Conservation (phyloP, 2,113 vertebrate genomes). For the Plectropomus leopardus region DNA sequence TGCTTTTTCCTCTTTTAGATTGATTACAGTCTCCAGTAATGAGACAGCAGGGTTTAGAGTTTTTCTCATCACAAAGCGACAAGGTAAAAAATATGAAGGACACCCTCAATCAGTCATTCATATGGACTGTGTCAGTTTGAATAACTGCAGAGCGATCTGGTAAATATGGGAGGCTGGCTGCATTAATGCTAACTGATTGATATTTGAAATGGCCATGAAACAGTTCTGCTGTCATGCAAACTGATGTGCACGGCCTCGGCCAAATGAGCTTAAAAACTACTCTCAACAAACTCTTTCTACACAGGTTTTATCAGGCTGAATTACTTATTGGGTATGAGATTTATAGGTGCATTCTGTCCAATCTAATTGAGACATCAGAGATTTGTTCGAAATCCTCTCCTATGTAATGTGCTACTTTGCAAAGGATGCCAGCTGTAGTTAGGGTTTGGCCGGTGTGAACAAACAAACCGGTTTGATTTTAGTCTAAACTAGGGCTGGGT, state of each 20-base stretch:
- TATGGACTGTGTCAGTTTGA: conserved; percentile 67
- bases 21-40: conserved; percentile 63
- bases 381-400: neutral
- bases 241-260: conserved; percentile 5
- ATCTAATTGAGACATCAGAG: neutral
- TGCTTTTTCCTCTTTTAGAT: conserved; percentile 40
- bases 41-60: conserved; percentile 38
- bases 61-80: conserved; percentile 54
- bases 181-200: conserved; percentile 59
- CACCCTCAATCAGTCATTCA: conserved; percentile 57
- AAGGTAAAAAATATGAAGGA: conserved; percentile 57
- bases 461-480: no score
- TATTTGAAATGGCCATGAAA: conserved; percentile 43
- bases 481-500: no score
- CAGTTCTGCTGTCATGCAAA: conserved; percentile 14
- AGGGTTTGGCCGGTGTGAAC: no score
- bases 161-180: conserved; percentile 47
- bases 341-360: neutral
- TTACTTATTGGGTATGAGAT: neutral
- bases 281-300: neutral
- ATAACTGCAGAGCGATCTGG: conserved; percentile 49
- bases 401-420: no score
- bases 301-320: neutral
- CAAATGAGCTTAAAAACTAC: conserved; percentile 12
- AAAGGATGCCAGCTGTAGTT: no score